Base-by-base conservation (phyloP, 2,888 invertebrate genomes). In the Incurvaria masculella region DNA sequence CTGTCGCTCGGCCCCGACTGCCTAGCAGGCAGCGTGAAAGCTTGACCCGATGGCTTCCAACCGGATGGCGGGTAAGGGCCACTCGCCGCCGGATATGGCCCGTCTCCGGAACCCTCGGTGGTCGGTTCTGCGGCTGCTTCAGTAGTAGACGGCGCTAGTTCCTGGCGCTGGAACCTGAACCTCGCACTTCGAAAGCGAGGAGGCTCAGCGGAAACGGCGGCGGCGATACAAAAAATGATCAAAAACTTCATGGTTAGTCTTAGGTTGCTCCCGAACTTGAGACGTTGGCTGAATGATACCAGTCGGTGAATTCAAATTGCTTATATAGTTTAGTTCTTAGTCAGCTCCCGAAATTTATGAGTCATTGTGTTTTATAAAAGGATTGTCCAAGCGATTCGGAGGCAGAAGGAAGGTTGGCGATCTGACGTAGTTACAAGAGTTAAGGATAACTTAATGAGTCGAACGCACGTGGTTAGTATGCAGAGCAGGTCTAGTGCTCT, bases 181-280 rank as follows among this genome's bases (percentile, higher is more conserved):
- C 74, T 72, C 71, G 72, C 72, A 38, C 71, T 68, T 57, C 64
- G 62, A 55, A 67, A 70, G 61, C 78, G 75, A 70, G 79, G 79
- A 21, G 62, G 69, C 54, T 75, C 75, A 67, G 72, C 72, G 14
- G 65, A 47, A 1, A 59, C 71, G 21, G 62, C 65, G 10, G 57
- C 59, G 33, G 67, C 48, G 21, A 69, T 52, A 57, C 66, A 68
- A 48, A 61, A 59, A 14, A 73, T 49, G 4, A 76, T 55, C 16
- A 69, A 51, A 51, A 61, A 59, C 65, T 72, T 73, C 76, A 78
- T 78, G 57, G 45, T 64, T 58, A 57, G 53, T 57, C 18, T 48
- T 18, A 53, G 48, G 48, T 50, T 27, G 14, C 33, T 33, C 14
- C 14, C 14, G n/a, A n/a, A n/a, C n/a, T n/a, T n/a, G 8, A 14